Conservation (phyloP, 30 jellyfish, hydroid and myxozoan species). For the Sanderia malayensis region DNA sequence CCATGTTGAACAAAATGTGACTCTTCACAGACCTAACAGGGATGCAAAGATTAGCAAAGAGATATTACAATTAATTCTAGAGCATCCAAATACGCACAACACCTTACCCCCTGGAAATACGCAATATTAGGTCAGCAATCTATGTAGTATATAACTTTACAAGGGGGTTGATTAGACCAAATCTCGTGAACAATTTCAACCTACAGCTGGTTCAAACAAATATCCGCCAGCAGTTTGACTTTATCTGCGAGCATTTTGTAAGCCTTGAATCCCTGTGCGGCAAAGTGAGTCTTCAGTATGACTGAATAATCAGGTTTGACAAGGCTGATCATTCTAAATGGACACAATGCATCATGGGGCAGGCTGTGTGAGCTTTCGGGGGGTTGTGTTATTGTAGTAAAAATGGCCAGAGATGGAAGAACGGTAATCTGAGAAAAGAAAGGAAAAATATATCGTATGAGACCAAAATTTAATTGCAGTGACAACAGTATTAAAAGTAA, state of each 20-base stretch:
- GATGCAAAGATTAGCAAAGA: too few relatives aligned
- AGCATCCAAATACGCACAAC: too few relatives aligned
- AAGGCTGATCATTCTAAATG: conserved; percentile 56
- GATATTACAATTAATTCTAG: too few relatives aligned
- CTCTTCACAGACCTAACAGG: conserved; percentile 23
- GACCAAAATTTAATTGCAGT: too few relatives aligned
- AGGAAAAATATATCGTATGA: too few relatives aligned
- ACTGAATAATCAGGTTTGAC: conserved; percentile 51
- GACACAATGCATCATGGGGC: conserved; percentile 39
- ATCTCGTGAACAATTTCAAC: too few relatives aligned
- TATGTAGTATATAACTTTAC: too few relatives aligned
- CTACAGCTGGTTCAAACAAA: conserved; percentile 69
- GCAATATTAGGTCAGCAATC: too few relatives aligned
- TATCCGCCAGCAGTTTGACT: conserved; percentile 33
- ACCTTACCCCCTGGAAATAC: too few relatives aligned
- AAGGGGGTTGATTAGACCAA: too few relatives aligned
- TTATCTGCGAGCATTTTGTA: conserved; percentile 68
- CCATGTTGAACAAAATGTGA: conserved; percentile 53
- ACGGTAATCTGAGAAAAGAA: conserved; percentile 25
- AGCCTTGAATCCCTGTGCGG: conserved; percentile 85
- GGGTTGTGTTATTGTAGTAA: conserved; percentile 30
- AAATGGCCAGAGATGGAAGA: conserved; percentile 42
- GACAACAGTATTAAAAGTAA: too few relatives aligned
- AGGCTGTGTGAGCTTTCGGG: conserved; percentile 4
- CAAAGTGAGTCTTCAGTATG: conserved; percentile 61